Percentiles rank a stretch among this genome's conserved stretches.
phyloP scores from a whole-genome alignment of 2,113 vertebrate species.

The Cervus canadensis region DNA sequence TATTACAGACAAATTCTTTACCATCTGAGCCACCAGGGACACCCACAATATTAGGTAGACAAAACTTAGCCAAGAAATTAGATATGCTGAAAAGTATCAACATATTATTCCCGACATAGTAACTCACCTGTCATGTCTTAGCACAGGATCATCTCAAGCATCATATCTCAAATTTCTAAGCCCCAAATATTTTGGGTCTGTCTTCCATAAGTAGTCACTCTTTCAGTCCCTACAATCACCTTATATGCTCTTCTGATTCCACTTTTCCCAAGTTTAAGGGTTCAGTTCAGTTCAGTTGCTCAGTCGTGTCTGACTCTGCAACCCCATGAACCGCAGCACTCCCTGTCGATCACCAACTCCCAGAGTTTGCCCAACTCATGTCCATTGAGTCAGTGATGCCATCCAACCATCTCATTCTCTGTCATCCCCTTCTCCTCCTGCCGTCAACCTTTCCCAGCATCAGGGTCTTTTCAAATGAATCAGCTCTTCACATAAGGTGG shows the following conservation, averaged over 20 bases:
- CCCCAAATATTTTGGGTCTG: background rate
- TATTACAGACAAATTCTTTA: background rate
- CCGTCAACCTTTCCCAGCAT: background rate
- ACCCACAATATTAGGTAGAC: background rate
- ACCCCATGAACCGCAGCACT: rapidly evolving
- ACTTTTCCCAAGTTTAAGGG: background rate
- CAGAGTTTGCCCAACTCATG: rapidly evolving
- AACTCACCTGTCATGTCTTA: background rate
- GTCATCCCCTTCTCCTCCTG: background rate
- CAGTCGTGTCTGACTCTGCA: rapidly evolving
- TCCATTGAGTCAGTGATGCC: background rate
- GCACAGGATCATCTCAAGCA: background rate
- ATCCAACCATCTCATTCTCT: background rate
- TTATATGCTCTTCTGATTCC: background rate
- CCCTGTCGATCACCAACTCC: background rate
- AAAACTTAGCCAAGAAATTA: background rate
- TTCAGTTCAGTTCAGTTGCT: background rate
- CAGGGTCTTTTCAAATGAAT: background rate
- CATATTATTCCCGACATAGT: background rate
- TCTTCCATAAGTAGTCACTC: background rate
- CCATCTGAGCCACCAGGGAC: background rate
- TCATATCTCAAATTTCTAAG: background rate
- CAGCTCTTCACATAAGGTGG: background rate
- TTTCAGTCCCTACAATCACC: background rate
- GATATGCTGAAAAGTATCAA: background rate